Conservation (phyloP, 2,888 invertebrate species). For the Callinectes sapidus region DNA sequence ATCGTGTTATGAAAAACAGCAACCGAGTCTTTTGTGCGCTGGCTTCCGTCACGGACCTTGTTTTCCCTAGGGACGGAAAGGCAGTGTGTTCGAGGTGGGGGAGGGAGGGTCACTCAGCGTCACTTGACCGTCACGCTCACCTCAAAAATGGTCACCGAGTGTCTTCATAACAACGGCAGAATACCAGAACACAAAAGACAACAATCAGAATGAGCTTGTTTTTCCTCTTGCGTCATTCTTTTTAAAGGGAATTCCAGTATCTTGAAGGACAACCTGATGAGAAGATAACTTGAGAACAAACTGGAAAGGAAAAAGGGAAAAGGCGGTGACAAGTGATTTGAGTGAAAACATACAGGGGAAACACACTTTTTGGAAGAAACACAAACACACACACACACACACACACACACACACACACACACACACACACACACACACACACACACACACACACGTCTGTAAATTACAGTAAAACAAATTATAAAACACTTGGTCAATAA, state of each 20-base stretch:
- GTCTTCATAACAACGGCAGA: slow-evolving; percentile 28
- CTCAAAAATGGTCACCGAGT: slow-evolving; percentile 20
- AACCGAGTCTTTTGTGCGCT: slow-evolving; percentile 24
- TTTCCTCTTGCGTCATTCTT: not conserved
- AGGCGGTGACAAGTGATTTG: not conserved
- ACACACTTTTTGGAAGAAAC: not conserved
- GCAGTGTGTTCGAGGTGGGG: not conserved
- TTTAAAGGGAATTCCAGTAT: not conserved
- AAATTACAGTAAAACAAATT: not conserved
- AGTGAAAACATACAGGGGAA: slow-evolving; percentile 1
- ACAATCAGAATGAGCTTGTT: slow-evolving; percentile 22
- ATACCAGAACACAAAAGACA: slow-evolving; percentile 11
- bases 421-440: not conserved
- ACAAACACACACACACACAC: not conserved
- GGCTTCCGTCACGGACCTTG: slow-evolving; percentile 30
- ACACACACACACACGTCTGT: not conserved
- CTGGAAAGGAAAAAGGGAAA: not conserved
- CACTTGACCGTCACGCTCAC: slow-evolving; percentile 24
- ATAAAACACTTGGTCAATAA: not conserved
- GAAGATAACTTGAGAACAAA: slow-evolving; percentile 22
- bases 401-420: not conserved
- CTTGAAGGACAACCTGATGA: slow-evolving; percentile 2
- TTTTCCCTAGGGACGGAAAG: slow-evolving; percentile 17
- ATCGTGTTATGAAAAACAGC: slow-evolving; percentile 37
- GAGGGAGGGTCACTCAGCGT: slow-evolving; percentile 8